phyloP scores from a whole-genome alignment of 2,113 vertebrate genomes.

The Neodontobutis hainanensis region DNA sequence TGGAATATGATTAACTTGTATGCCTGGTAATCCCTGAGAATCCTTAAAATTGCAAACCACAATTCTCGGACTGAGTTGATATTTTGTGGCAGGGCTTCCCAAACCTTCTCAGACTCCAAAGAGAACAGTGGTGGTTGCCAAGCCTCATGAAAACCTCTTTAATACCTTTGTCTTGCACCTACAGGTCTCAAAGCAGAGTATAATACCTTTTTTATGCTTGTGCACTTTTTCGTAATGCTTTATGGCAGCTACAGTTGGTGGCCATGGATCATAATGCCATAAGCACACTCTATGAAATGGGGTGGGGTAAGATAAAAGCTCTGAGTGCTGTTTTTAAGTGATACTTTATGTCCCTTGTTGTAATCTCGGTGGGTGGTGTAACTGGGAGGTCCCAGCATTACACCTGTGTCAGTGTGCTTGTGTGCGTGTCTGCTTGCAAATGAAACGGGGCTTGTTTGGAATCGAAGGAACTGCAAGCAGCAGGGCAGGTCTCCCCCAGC shows the following conservation, averaged over 20 bases:
- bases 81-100: conserved; percentile 36
- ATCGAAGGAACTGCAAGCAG: conserved; percentile 49
- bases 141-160: conserved; percentile 48
- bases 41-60: conserved; percentile 56
- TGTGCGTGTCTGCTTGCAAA: conserved; percentile 27
- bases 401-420: conserved; percentile 49
- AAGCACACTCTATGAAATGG: conserved; percentile 39
- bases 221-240: conserved; percentile 41
- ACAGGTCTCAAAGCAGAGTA: conserved; percentile 32
- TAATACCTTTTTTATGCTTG: conserved; percentile 37
- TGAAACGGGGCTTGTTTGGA: conserved; percentile 47
- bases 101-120: conserved; percentile 38
- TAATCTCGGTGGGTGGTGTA: conserved; percentile 61
- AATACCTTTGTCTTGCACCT: conserved; percentile 38
- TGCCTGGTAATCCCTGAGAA: conserved; percentile 48
- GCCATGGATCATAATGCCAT: conserved; percentile 48
- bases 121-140: conserved; percentile 38
- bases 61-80: conserved; percentile 46
- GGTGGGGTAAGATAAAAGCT: conserved; percentile 43
- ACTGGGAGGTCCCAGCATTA: conserved; percentile 62
- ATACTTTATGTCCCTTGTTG: conserved; percentile 53
- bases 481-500: conserved; percentile 50
- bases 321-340: conserved; percentile 34
- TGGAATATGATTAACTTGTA: conserved; percentile 41
- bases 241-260: conserved; percentile 47